Conservation (phyloP, 2,797 vertebrate genomes). For the Gymnopithys bicolor region DNA sequence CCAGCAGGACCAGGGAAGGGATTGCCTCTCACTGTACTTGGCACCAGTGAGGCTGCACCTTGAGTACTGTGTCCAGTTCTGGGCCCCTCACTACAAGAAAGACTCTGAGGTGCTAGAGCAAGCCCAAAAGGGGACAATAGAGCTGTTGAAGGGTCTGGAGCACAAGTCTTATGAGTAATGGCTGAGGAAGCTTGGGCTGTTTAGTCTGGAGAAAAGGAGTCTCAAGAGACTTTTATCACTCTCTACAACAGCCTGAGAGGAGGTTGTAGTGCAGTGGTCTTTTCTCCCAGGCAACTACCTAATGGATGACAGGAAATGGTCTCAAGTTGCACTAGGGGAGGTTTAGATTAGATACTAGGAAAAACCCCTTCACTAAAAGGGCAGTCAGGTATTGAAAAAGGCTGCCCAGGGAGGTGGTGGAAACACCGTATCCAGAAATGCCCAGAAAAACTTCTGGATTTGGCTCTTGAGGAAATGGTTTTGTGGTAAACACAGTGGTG, state of each 20-base stretch:
- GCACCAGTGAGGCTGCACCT: background rate
- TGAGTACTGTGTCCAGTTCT: background rate
- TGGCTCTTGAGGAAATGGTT: background rate
- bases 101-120: background rate
- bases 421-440: background rate
- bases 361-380: background rate
- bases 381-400: accelerated
- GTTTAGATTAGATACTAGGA: background rate
- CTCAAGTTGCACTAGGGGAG: background rate
- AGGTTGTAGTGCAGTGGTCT: background rate
- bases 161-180: background rate
- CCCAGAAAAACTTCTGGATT: background rate
- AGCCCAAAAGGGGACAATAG: background rate
- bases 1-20: background rate
- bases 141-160: background rate
- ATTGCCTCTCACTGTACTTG: background rate
- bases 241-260: background rate
- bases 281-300: background rate
- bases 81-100: background rate
- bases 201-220: background rate
- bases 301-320: background rate
- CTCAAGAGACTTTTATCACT: accelerated
- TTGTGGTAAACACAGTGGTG: background rate
- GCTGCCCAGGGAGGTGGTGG: background rate
- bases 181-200: background rate